Base-by-base conservation (phyloP, 2,113 vertebrate genomes). In the Sander lucioperca region DNA sequence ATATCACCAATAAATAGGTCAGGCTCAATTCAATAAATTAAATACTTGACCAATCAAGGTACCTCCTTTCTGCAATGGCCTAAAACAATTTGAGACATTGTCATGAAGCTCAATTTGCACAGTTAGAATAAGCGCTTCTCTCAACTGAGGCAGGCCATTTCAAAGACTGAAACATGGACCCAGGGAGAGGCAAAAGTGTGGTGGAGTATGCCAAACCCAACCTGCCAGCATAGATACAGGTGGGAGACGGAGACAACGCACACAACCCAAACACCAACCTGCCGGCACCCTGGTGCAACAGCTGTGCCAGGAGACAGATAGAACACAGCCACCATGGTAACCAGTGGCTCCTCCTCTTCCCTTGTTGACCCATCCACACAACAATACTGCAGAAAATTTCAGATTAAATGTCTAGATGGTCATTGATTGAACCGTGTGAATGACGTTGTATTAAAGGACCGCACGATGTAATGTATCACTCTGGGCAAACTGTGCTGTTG, bases 131-230 rank as follows among this genome's bases (percentile, higher is more conserved):
- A 63, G 15, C 47, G 13, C 6, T 45, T 58, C 77, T 45, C 23
- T 74, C 33, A 68, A 16, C 39, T 30, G 81, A 77, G 57, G 48
- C 36, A 68, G 48, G 45, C 14, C 0, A 50, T 70, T 77, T 77
- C 68, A 70, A 67, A 66, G 77, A 36, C 72, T 73, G 48, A 71
- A 87, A 78, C 78, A 78, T n/a, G 63, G 45, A 64, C 27, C 45
- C 11, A 12, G 25, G 15, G 77, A 66, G 74, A 74, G 27, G 25
- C 66, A 47, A 62, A 76, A 80, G 9, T 57, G 33, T 76, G 25
- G 76, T 53, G 51, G 43, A 18, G n/a, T 27, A 8, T 8, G 76
- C 66, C 85, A 76, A 67, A 66, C n/a, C n/a, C 51, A 25, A 30
- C 33, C 62, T 76, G 80, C 79, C 71, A 79, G 75, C 39, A 45